phyloP scores from a whole-genome alignment of 1,140 invertebrate species.

The Batillaria attramentaria region DNA sequence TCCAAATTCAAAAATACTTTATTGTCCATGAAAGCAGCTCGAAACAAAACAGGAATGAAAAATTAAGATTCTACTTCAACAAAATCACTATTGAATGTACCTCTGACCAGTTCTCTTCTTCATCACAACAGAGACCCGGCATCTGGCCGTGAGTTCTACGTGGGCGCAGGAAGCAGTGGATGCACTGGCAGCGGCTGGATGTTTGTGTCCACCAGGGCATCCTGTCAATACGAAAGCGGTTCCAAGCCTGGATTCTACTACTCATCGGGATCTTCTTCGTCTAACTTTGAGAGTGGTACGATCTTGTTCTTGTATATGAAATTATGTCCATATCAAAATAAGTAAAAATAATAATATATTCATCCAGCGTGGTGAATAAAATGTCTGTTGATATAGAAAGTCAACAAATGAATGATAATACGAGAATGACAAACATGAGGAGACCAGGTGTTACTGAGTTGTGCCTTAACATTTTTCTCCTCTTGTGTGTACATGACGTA shows the following conservation, averaged over 20 bases:
- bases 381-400: not conserved
- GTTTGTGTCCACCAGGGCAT: conserved; percentile 51
- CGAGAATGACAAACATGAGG: too few species aligned
- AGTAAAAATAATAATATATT: not conserved
- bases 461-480: too few species aligned
- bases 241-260: conserved; percentile 52
- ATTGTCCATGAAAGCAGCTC: too few species aligned
- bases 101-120: too few species aligned
- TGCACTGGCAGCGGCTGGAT: conserved; percentile 56
- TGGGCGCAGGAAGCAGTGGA: conserved; percentile 39
- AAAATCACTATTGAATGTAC: too few species aligned
- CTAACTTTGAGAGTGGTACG: conserved; percentile 19
- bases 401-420: too few species aligned
- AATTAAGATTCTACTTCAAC: too few species aligned
- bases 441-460: too few species aligned
- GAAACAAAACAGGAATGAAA: too few species aligned
- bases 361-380: not conserved
- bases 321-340: not conserved
- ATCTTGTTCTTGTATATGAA: not conserved
- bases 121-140: conserved; percentile 43
- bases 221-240: conserved; percentile 49
- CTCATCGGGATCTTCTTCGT: conserved; percentile 9
- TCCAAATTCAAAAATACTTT: too few species aligned
- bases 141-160: conserved; percentile 51
- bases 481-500: too few species aligned